Percentiles rank a stretch among this genome's conserved stretches.
Evolutionary conservation across 2,797 vertebrate species (phyloP).

Genomic region (Jordanella pulchra): DNA sequence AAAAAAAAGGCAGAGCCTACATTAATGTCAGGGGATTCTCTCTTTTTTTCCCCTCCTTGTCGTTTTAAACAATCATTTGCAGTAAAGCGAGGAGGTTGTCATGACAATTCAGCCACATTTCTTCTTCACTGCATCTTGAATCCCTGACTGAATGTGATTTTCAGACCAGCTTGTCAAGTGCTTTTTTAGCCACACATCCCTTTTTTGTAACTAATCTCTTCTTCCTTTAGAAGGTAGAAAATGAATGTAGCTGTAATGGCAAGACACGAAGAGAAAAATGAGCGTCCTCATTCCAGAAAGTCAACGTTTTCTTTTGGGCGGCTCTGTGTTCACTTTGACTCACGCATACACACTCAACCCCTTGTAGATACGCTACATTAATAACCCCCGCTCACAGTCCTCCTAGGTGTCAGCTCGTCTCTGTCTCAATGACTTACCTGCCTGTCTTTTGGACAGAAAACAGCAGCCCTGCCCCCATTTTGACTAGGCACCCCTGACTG

Average conservation of each 20-base stretch:
- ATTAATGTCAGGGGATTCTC: slow-evolving; percentile 15
- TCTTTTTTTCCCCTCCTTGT: slow-evolving; percentile 7
- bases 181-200: slow-evolving; percentile 60
- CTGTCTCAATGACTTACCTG: slow-evolving; percentile 83
- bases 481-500: slow-evolving; percentile 76
- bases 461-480: slow-evolving; percentile 68
- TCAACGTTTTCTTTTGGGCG: slow-evolving; percentile 60
- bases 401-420: slow-evolving; percentile 81
- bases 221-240: slow-evolving; percentile 64
- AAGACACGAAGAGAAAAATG: slow-evolving; percentile 71
- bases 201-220: slow-evolving; percentile 59
- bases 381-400: slow-evolving; percentile 68
- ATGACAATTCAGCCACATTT: slow-evolving; percentile 60
- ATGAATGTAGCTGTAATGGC: slow-evolving; percentile 64
- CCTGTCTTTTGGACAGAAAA: slow-evolving; percentile 76
- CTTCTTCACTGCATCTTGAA: slow-evolving; percentile 57
- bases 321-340: slow-evolving; percentile 50
- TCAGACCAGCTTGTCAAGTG: slow-evolving; percentile 61
- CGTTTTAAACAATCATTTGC: slow-evolving; percentile 56
- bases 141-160: slow-evolving; percentile 49
- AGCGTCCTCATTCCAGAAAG: slow-evolving; percentile 76
- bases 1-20: slow-evolving; percentile 28
- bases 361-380: slow-evolving; percentile 80
- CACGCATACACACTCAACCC: slow-evolving; percentile 70
- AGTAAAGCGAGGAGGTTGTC: slow-evolving; percentile 62